phyloP scores from a whole-genome alignment of 2,113 vertebrate genomes.

The Triplophysa tibetana region DNA sequence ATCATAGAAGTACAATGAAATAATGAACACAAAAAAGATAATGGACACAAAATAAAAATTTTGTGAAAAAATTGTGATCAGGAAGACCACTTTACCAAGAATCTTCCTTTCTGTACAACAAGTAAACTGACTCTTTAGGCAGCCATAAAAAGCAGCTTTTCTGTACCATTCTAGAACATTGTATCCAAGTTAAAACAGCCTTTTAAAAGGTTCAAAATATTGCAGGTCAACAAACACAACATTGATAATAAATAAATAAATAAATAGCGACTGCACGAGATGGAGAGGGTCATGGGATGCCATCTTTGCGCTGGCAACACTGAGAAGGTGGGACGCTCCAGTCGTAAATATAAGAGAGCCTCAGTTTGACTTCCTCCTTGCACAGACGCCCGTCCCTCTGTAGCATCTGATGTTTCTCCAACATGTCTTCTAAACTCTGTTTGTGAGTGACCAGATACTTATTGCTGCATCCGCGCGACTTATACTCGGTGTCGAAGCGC shows the following conservation, averaged over 20 bases:
- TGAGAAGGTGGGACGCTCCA: conserved; percentile 95
- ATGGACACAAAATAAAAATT: background rate
- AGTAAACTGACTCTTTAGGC: background rate
- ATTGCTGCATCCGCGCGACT: conserved; percentile 95
- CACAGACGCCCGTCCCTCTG: conserved; percentile 84
- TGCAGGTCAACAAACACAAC: conserved; percentile 7
- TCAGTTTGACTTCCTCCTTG: conserved; percentile 86
- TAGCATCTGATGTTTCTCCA: conserved; percentile 92
- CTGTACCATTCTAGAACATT: background rate
- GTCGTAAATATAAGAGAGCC: conserved; percentile 93
- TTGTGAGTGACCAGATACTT: conserved; percentile 95
- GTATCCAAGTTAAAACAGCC: conserved; percentile 11
- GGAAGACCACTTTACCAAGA: background rate
- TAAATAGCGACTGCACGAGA: conserved; percentile 11
- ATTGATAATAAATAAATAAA: conserved; percentile 48
- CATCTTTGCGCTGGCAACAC: conserved; percentile 95
- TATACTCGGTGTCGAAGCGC: conserved; percentile 95
- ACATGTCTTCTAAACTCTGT: conserved; percentile 97
- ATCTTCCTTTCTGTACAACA: background rate
- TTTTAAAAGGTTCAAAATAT: conserved; percentile 9
- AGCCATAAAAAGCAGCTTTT: background rate
- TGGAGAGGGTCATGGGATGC: conserved; percentile 81
- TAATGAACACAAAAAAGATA: background rate
- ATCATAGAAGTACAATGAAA: background rate
- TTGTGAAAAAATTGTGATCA: background rate